Percentiles rank a stretch among this genome's conserved stretches.
phyloP scores from a whole-genome alignment of 2,797 vertebrate species.

The Coranthus polyacanthus region DNA sequence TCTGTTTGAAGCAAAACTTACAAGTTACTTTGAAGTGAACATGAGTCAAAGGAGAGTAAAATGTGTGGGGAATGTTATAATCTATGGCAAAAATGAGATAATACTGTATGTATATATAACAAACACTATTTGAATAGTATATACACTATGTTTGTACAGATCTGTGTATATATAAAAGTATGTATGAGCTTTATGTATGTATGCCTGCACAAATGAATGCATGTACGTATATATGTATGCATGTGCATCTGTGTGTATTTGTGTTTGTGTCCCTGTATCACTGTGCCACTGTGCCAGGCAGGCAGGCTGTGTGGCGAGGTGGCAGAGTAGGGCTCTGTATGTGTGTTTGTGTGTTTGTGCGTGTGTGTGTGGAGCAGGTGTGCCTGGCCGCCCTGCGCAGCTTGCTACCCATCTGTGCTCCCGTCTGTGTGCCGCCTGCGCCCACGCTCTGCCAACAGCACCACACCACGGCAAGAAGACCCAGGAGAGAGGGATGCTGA shows the following conservation, averaged over 20 bases:
- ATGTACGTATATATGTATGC: conserved; percentile 29
- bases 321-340: conserved; percentile 67
- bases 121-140: conserved; percentile 17
- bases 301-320: conserved; percentile 73
- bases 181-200: conserved; percentile 22
- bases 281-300: conserved; percentile 68
- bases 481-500: conserved; percentile 81
- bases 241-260: conserved; percentile 55
- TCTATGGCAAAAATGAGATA: neutral
- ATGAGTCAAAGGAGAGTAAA: neutral
- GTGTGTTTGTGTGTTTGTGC: conserved; percentile 53
- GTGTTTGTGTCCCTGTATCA: conserved; percentile 62
- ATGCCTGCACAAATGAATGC: conserved; percentile 25
- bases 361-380: conserved; percentile 82
- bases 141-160: conserved; percentile 16
- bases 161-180: conserved; percentile 28
- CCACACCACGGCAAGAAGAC: conserved; percentile 79
- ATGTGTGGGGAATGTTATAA: conserved; percentile 5
- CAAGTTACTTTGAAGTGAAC: conserved; percentile 13
- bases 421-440: conserved; percentile 87
- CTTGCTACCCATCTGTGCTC: conserved; percentile 87
- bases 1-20: conserved; percentile 20
- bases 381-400: conserved; percentile 82
- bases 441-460: conserved; percentile 85
- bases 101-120: neutral